Evolutionary conservation across 2,888 invertebrate genomes (phyloP), one percentile per base, ranked within the genome.

Genomic region (Standfussiana lucernea): DNA sequence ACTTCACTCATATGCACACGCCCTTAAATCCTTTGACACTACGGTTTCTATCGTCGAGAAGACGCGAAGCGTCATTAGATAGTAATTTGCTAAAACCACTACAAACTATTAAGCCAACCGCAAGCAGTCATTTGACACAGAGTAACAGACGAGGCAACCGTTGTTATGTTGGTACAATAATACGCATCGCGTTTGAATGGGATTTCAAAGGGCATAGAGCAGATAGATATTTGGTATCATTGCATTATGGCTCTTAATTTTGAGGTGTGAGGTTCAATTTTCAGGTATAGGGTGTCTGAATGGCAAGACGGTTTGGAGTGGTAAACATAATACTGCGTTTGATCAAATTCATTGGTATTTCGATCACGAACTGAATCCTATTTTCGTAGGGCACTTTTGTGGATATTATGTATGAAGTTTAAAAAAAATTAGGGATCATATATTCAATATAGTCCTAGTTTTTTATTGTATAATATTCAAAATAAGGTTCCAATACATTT

Each of bases 11-110:
- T 47, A 40, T 80, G 68, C 45, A 72, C 75, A 64, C 56, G 7
- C n/a, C 68, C 72, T 76, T 67, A 72, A 24, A 53, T n/a, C 61
- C 70, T 84, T 77, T 80, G 75, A 73, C 42, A 59, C 61, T 62
- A 50, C 18, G 50, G 53, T 50, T 62, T 72, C 69, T 53, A n/a
- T 61, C 61, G 24, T 35, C 67, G 28, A 66, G 65, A 80, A 85
- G 75, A 71, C 72, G 68, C n/a, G 71, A 77, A 62, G 71, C 84
- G 76, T 81, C 89, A 86, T 88, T 88, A 87, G 76, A 77, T 83
- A 80, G 83, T 84, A 82, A 88, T 87, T 88, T 84, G 61, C 62
- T 75, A 72, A 77, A 62, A 83, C 78, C 75, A 78, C 79, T 69
- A 56, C 71, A 65, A 76, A 76, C 84, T 79, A 70, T 69, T 86